Base-by-base conservation (phyloP, 2,888 invertebrate genomes). In the Cerastis rubricosa region DNA sequence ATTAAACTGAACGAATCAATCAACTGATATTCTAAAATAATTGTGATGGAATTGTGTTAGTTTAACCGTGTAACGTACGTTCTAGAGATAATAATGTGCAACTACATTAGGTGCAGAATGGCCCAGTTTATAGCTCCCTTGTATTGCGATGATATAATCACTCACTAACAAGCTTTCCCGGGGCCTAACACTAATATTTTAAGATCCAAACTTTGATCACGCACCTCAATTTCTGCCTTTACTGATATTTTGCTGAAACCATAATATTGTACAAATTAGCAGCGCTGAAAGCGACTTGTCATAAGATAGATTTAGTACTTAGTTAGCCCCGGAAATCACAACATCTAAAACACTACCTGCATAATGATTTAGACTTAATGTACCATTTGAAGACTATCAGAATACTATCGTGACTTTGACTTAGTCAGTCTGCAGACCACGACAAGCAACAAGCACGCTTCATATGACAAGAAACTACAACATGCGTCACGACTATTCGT, bases 41-140 rank as follows among this genome's bases (percentile, higher is more conserved):
- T 95, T 96, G 96, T 96, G 96, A 96, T 96, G 96, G 95, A 95
- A 95, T 95, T 96, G 95, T 94, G 94, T 96, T 96, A 96, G 95
- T 92, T 91, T 91, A 93, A 95, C 91, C 90, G 84, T 91, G 89
- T 93, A 93, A 91, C 89, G 89, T 91, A 90, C 87, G 74, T 84
- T 85, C 77, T 92, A 90, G 92, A 91, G 83, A 87, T 87, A 88
- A 76, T 74, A 61, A 59, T 85, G 68, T 76, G 71, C 71, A 85
- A 80, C 66, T 74, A 73, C 70, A 70, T 74, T 84, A 83, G 86
- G 74, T 78, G 83, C 76, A 81, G 68, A 78, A 68, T 80, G 84
- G 87, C 88, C 90, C 83, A 87, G 85, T 78, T 17, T 69, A 45
- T 75, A 71, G 70, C 71, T 64, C 45, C 66, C 49, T 69, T 71